Evolutionary conservation across 2,113 vertebrate genomes (phyloP).

Genomic region (Microtus richardsoni): DNA sequence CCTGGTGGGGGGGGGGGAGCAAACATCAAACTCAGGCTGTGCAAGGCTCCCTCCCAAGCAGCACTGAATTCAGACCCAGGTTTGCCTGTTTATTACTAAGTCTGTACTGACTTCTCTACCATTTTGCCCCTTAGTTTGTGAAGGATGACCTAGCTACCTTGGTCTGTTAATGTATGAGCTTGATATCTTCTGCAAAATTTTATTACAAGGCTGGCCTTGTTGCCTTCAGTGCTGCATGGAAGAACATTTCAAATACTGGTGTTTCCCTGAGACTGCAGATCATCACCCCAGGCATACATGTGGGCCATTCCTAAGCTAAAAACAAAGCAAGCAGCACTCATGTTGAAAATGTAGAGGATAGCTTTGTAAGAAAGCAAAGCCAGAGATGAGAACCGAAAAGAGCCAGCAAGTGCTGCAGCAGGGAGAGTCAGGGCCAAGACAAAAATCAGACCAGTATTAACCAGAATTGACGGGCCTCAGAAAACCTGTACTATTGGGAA

Average conservation of each 20-base stretch:
- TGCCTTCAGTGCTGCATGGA: slow-evolving; percentile 31
- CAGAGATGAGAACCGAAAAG: slow-evolving; percentile 44
- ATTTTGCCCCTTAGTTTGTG: slow-evolving; percentile 28
- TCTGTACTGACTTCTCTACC: not conserved
- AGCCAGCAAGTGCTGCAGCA: slow-evolving; percentile 9
- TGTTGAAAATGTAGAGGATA: not conserved
- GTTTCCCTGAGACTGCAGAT: slow-evolving; percentile 45
- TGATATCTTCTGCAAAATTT: slow-evolving; percentile 1
- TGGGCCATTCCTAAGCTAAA: slow-evolving; percentile 43
- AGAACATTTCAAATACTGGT: slow-evolving; percentile 20
- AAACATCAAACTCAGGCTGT: not conserved
- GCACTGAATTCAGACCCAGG: not conserved
- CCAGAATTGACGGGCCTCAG: slow-evolving; percentile 13
- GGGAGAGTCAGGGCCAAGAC: not conserved
- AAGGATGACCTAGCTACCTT: slow-evolving; percentile 18
- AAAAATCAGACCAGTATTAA: not conserved
- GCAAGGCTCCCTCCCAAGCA: not conserved
- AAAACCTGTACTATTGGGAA: not conserved
- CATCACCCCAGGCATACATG: slow-evolving; percentile 17
- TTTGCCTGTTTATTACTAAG: not conserved
- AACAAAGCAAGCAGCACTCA: not conserved
- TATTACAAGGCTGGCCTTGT: slow-evolving; percentile 17
- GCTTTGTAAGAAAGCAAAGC: not conserved
- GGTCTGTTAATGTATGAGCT: slow-evolving; percentile 27
- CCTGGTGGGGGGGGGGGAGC: not conserved